Evolutionary conservation across 2,888 invertebrate species (phyloP).

Genomic region (Crossocerus cetratus): DNA sequence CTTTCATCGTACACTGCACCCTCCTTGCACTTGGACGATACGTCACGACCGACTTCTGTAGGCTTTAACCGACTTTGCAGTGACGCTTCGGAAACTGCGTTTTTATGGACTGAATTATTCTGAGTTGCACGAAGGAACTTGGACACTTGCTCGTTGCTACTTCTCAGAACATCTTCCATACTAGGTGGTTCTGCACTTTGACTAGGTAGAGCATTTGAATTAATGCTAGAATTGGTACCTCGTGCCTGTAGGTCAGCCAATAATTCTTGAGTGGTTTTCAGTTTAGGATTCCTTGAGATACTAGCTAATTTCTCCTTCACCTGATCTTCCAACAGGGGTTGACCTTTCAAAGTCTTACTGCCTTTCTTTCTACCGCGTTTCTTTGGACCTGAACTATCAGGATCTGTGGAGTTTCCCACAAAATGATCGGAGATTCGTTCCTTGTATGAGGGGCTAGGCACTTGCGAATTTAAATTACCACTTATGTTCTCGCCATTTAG

Average conservation of each 20-base stretch:
- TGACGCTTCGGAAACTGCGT: constrained; percentile 37
- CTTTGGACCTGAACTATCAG: constrained; percentile 75
- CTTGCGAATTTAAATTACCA: constrained; percentile 77
- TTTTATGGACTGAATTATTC: constrained; percentile 57
- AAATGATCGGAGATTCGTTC: constrained; percentile 67
- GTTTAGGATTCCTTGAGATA: constrained; percentile 80
- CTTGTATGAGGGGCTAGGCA: constrained; percentile 77
- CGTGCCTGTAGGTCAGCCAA: constrained; percentile 86
- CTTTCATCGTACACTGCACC: constrained; percentile 54
- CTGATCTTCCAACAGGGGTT: constrained; percentile 76
- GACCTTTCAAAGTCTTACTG: constrained; percentile 79
- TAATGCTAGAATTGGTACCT: constrained; percentile 74
- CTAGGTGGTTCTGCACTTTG: constrained; percentile 70
- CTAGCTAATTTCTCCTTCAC: constrained; percentile 81
- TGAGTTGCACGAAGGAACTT: constrained; percentile 69
- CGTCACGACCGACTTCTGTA: constrained; percentile 44
- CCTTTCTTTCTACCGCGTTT: constrained; percentile 81
- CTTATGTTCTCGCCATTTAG: constrained; percentile 77
- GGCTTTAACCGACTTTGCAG: constrained; percentile 49
- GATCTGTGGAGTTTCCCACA: constrained; percentile 56
- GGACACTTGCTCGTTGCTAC: constrained; percentile 74
- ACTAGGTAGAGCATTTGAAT: constrained; percentile 65
- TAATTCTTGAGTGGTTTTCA: constrained; percentile 89
- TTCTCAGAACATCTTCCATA: constrained; percentile 73
- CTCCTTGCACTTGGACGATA: constrained; percentile 54